Base-by-base conservation (phyloP, 2,797 vertebrate genomes). In the Astyanax mexicanus region DNA sequence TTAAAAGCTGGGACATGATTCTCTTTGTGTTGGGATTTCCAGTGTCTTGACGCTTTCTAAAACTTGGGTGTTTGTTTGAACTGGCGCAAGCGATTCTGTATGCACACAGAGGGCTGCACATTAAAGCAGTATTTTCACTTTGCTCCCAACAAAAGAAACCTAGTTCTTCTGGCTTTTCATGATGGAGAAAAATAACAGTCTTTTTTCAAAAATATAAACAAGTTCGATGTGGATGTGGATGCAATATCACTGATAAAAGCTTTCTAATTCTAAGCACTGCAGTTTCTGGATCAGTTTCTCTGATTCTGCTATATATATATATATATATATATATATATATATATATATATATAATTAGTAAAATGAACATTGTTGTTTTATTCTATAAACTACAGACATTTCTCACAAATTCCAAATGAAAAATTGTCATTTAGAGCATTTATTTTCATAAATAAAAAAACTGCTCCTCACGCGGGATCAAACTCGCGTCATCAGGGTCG, bases 1-100 rank as follows among this genome's bases (percentile, higher is more conserved):
- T 90, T 88, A 74, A 79, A 71, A 82, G 78, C 79, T 62, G 72
- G 70, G 81, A 84, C 81, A 77, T 15, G 47, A 75, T 78, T 86
- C 76, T 74, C 75, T 88, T 86, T 86, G 84, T 87, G 82, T 74
- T 29, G 61, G 62, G 81, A 81, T 78, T 83, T 74, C 79, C 80
- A 84, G 75, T 65, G 44, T 80, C 68, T 86, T 74, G 77, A 72
- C 64, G 42, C 52, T 69, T 58, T 78, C 57, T 8, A 68, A 42
- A 75, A 84, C 75, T 13, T 74, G 13, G 0, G 27, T 11, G 75
- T 86, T 51, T 54, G 40, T 77, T 88, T 87, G 84, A 89, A 87
- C 80, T 75, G 65, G 69, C 76, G 70, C 75, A 38, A 88, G 81
- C 75, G 60, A 81, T 84, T 83, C 72, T 80, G 77, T 72, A 77